Base-by-base conservation (phyloP, 2,888 invertebrate species). In the Eueremaeus valkanovi region DNA sequence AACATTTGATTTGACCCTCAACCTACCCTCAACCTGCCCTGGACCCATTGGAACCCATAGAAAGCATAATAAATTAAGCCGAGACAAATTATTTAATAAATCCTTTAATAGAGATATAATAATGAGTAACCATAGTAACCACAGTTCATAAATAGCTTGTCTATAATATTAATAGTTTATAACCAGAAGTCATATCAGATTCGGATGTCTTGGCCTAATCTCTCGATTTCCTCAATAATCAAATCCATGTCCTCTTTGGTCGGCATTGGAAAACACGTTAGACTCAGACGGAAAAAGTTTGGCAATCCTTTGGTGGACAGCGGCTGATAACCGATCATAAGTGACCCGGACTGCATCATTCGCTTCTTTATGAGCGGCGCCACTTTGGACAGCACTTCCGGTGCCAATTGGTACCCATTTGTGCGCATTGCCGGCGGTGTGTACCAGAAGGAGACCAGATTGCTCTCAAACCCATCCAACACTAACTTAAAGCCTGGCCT, bases 371-470 rank as follows among this genome's bases (percentile, higher is more conserved):
- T 88, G 81, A 87, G 87, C 9, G 90, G 88, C 0, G 90, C 89
- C 27, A 89, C 88, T 84, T 88, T 89, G 82, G 92, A 89, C 72
- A 93, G 83, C 81, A 87, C 87, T 79, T 88, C 87, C 36, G 40
- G 40, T 0, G n/a, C 40, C 21, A 68, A 11, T 82, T 84, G 68
- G 84, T 87, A 8, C 0, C 68, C 68, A 68, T 68, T 68, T 3
- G 16, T 31, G 8, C 88, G 86, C 78, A 89, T 86, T 82, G 88
- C 90, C n/a, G 87, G 87, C 0, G 97, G 96, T 18, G 95, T 84
- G 82, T 95, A 97, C 95, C 96, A 97, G 84, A 98, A 98, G 84
- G 95, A 95, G 11, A 97, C 88, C 82, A 97, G 97, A 3, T 95
- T 93, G 82, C 91, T 96, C 84, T 97, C 92, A 0, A 96, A 95